phyloP scores from a whole-genome alignment of 2,113 vertebrate genomes.

The Mormyrus iriodes region DNA sequence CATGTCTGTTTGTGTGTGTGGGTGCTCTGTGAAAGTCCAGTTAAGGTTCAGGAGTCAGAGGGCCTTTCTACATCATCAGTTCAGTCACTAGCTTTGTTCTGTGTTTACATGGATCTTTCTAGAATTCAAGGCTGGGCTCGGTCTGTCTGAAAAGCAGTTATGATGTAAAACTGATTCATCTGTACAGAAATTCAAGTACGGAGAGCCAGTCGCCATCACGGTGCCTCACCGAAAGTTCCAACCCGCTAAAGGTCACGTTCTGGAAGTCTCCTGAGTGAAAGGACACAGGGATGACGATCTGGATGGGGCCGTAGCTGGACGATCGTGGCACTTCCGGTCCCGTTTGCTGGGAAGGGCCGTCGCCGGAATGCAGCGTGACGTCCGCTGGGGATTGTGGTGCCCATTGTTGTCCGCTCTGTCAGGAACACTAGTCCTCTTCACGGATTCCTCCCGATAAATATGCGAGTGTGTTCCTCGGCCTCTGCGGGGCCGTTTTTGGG shows the following conservation, averaged over 20 bases:
- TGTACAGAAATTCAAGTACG: conserved; percentile 32
- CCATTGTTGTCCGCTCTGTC: conserved; percentile 47
- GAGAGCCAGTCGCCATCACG: not conserved
- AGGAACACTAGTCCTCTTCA: conserved; percentile 49
- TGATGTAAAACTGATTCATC: conserved; percentile 40
- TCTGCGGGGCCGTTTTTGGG: conserved; percentile 55
- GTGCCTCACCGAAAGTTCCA: not conserved
- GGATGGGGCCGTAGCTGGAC: not conserved
- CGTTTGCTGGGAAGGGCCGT: not conserved
- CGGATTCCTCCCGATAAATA: conserved; percentile 44
- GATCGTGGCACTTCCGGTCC: not conserved
- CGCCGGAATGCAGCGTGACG: conserved; percentile 42
- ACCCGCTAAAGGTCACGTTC: not conserved
- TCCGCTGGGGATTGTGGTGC: conserved; percentile 46
- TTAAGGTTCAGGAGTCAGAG: not conserved
- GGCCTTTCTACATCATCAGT: not conserved
- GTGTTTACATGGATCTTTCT: conserved; percentile 49
- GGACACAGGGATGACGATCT: too few species aligned
- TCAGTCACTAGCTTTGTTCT: not conserved
- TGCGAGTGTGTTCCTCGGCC: conserved; percentile 41
- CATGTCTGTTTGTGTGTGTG: not conserved
- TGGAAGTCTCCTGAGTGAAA: not conserved
- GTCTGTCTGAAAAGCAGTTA: conserved; percentile 48
- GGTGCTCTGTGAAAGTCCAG: not conserved
- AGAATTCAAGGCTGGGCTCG: conserved; percentile 22